Conservation (phyloP, 2,888 invertebrate species). For the Lithodes maja region DNA sequence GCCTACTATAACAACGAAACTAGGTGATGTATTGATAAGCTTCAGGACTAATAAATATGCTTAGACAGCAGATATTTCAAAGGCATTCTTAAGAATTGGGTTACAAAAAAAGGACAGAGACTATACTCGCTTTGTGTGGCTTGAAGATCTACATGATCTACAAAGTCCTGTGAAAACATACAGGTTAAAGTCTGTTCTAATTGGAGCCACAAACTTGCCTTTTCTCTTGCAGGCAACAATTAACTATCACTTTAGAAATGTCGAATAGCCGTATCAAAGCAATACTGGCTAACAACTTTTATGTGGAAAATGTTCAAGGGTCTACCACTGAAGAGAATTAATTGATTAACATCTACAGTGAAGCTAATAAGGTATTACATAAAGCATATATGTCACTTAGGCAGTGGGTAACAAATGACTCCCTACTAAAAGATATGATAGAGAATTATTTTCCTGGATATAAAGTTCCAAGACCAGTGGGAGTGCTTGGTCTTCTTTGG, state of each 20-base stretch:
- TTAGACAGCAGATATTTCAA: not conserved
- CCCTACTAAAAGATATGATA: not conserved
- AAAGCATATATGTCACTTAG: not conserved
- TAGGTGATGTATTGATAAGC: not conserved
- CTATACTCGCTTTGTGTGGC: constrained; percentile 22
- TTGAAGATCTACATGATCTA: not conserved
- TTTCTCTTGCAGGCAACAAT: constrained; percentile 12
- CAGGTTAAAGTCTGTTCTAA: constrained; percentile 22
- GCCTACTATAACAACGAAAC: not conserved
- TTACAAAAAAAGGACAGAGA: not conserved
- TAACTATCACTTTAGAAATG: not conserved
- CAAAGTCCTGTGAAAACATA: constrained; percentile 6
- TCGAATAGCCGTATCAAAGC: not conserved
- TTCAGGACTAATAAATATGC: constrained; percentile 5
- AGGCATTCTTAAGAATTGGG: constrained; percentile 10
- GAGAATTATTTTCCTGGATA: not conserved
- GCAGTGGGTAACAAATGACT: not conserved
- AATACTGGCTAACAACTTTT: not conserved
- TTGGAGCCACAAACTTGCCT: constrained; percentile 14
- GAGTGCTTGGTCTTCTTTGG: constrained; percentile 17
- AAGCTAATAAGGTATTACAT: constrained; percentile 13
- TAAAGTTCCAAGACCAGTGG: not conserved
- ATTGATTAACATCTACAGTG: not conserved
- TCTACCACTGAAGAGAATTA: not conserved
- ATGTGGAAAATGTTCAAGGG: constrained; percentile 24